Percentiles rank a stretch among this genome's conserved stretches.
These are phyloP conservation scores for Amphipyra berbera DNA, from an alignment of 2,888 invertebrate species.

Conservation along the genomic window DNA sequence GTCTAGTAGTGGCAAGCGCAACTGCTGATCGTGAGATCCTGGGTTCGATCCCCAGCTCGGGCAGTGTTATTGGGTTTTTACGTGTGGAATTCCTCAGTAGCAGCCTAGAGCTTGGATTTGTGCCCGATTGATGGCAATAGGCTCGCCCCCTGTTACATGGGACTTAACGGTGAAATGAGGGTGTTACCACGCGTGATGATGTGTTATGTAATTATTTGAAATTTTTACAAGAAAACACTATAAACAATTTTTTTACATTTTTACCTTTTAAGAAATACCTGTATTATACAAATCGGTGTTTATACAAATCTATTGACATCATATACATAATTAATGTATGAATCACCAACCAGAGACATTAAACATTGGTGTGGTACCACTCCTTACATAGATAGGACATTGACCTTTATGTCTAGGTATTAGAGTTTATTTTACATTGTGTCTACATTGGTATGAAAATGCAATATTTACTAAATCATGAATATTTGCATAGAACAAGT, in stretches of 20 bases:
- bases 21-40: too few species aligned
- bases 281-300: constrained; percentile 11
- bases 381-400: constrained; percentile 48
- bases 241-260: constrained; percentile 15
- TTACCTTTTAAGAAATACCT: constrained; percentile 23
- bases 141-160: too few species aligned
- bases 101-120: too few species aligned
- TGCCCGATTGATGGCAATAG: too few species aligned
- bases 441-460: constrained; percentile 4
- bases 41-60: too few species aligned
- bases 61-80: too few species aligned
- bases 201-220: too few species aligned
- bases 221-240: constrained; percentile 17
- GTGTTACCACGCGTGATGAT: too few species aligned
- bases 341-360: constrained; percentile 47
- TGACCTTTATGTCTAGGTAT: constrained; percentile 46
- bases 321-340: constrained; percentile 56
- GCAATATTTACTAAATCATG: constrained; percentile 37
- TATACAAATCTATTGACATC: constrained; percentile 48
- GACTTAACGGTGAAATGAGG: too few species aligned
- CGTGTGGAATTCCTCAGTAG: too few species aligned
- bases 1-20: too few species aligned
- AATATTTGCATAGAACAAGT: constrained; percentile 45
- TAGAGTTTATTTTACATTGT: constrained; percentile 41
- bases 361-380: constrained; percentile 35